Base-by-base conservation (phyloP, 2,888 invertebrate genomes). In the Nebria brevicollis region DNA sequence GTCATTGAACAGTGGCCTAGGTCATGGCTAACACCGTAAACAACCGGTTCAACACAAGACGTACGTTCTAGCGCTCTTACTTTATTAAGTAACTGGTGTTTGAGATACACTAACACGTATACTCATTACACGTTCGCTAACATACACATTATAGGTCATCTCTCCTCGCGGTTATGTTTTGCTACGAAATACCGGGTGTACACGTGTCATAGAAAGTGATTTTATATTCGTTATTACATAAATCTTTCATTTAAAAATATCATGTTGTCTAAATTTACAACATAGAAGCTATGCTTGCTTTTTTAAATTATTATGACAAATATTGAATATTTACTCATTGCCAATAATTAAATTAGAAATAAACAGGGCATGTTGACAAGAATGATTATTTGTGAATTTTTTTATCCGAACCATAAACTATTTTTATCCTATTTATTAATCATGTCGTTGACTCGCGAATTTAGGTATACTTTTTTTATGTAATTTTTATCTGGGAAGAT, bases 1-100 rank as follows among this genome's bases (percentile, higher is more conserved):
- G 86, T 86, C 87, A 86, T 86, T 86, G 86, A 87, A 87, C 86
- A 86, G 86, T 86, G 85, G 83, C 85, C 86, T 87, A 87, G 87
- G 87, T 87, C 87, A 87, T 83, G 87, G 86, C 84, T 85, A 84
- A 84, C 54, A 54, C 54, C 54, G 54, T 54, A 54, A 34, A 54
- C 54, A 54, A 54, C 54, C 13, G 54, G 11, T 54, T 66, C 81
- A 75, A 82, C 68, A 77, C 42, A 34, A 41, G 82, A 83, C 83
- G 25, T 83, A 83, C 83, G 83, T 73, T 13, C 54, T 26, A n/a
- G 42, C 42, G 42, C 42, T 73, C 73, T 73, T 73, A 73, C 73
- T 73, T 73, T 75, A 75, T 75, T 75, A 75, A 65, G 75, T 75
- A 75, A 75, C 54, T 65, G n/a, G 75, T 25, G 64, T 41, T 26